phyloP scores from a whole-genome alignment of 2,113 vertebrate genomes.

The Columba livia region DNA sequence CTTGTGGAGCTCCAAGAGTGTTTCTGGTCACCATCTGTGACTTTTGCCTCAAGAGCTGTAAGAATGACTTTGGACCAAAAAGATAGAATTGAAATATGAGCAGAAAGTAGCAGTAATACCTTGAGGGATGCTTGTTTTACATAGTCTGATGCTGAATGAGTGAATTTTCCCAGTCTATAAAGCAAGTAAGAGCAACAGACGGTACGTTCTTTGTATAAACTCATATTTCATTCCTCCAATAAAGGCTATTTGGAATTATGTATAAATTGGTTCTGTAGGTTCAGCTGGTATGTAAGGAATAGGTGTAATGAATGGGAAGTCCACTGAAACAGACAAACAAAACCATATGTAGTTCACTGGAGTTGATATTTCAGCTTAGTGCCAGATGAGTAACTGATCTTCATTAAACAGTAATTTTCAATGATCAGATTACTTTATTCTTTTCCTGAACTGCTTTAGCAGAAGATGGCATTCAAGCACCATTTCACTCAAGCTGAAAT shows the following conservation, averaged over 20 bases:
- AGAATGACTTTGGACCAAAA: background rate
- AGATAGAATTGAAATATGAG: background rate
- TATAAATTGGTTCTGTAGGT: background rate
- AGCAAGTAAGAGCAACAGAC: background rate
- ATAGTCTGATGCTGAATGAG: background rate
- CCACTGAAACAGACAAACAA: background rate
- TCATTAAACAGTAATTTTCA: conserved; percentile 38
- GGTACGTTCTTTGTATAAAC: background rate
- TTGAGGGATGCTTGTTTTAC: background rate
- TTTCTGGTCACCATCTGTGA: background rate
- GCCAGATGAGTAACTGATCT: conserved; percentile 12
- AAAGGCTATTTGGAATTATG: background rate
- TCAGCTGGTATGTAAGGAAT: background rate
- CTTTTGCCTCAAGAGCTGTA: background rate
- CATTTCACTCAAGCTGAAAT: conserved; percentile 20
- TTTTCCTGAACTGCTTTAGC: conserved; percentile 20
- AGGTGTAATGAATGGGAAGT: background rate
- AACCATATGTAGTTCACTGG: background rate
- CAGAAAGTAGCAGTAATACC: background rate
- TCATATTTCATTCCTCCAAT: background rate
- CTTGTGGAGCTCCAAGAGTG: background rate
- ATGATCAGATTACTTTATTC: conserved; percentile 36
- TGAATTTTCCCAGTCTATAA: background rate
- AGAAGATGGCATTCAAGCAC: background rate
- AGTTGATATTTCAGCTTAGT: background rate